Evolutionary conservation across 1,140 invertebrate genomes (phyloP).

Genomic region (Drosophila dunni): DNA sequence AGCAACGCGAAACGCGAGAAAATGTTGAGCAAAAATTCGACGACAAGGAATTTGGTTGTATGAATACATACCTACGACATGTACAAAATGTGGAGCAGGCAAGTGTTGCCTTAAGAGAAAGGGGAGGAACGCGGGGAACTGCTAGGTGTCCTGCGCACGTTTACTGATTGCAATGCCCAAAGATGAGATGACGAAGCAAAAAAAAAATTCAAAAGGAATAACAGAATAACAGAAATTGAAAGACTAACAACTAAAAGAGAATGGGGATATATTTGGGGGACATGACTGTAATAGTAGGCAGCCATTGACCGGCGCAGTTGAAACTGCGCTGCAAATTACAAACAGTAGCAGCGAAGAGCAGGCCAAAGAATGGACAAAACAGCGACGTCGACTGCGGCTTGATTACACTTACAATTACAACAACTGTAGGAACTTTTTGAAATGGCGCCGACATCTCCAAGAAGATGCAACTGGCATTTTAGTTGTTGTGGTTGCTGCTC

Average conservation of each 20-base stretch:
- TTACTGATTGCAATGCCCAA: slow-evolving; percentile 66
- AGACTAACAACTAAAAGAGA: slow-evolving; percentile 5
- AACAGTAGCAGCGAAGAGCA: slow-evolving; percentile 19
- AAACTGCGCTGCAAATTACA: slow-evolving; percentile 6
- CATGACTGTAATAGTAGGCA: slow-evolving; percentile 16
- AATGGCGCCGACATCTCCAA: slow-evolving; percentile 38
- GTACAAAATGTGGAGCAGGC: slow-evolving; percentile 27
- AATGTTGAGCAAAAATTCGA: slow-evolving; percentile 48
- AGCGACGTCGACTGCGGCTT: slow-evolving; percentile 32
- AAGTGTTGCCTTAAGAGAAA: not conserved
- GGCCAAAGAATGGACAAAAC: not conserved
- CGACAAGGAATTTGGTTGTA: slow-evolving; percentile 34
- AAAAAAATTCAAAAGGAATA: slow-evolving; percentile 29
- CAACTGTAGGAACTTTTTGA: slow-evolving; percentile 13
- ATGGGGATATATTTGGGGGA: slow-evolving; percentile 11
- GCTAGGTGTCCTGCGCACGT: slow-evolving; percentile 38
- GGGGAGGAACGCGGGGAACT: not conserved
- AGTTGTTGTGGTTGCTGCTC: slow-evolving; percentile 16
- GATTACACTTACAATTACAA: slow-evolving; percentile 57
- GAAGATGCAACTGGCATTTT: slow-evolving; percentile 18
- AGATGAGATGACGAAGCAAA: slow-evolving; percentile 70
- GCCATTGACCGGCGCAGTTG: slow-evolving; percentile 19
- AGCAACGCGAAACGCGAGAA: slow-evolving; percentile 69
- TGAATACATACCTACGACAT: slow-evolving; percentile 23
- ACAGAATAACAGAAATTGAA: slow-evolving; percentile 16